Base-by-base conservation (phyloP, 2,797 vertebrate genomes). In the Peromyscus eremicus region DNA sequence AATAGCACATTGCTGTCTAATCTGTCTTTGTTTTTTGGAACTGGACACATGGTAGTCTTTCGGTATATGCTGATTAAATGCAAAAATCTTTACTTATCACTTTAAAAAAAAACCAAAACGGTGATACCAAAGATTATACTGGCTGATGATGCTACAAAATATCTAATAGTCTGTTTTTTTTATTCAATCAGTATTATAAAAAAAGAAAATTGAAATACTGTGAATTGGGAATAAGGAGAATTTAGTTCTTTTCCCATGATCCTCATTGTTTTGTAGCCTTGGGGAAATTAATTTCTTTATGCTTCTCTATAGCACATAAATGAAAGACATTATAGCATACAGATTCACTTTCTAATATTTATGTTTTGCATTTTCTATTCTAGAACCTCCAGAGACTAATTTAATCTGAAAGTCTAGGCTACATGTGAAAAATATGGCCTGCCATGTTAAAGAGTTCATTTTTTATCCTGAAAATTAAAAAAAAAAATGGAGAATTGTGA, bases 261-360 rank as follows among this genome's bases (percentile, higher is more conserved):
- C 23, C 62, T 95, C 66, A 81, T 70, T 92, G 79, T 92, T 85
- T 85, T 46, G 17, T 25, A 87, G 43, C 62, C 62, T 91, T 88
- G 34, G 52, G 88, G 27, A 95, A 88, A 91, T 97, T 81, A 95
- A 96, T 89, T 95, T 96, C 46, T 93, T 90, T 34, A 32, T 88
- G 60, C 23, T 76, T 92, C 73, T 87, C 79, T 94, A 62, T 92
- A 89, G 96, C 86, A 87, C 88, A 91, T 55, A 92, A 95, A 88
- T 92, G 49, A 91, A 95, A 76, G 29, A 79, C 75, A 8, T 57
- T 83, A 70, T 25, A 81, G 46, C 64, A 80, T 94, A 71, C 8
- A 37, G 89, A 91, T 43, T 91, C 62, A 43, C 25, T 95, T 92
- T 94, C 89, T 86, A n/a, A 66, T 95, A 71, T 90, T 79, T 91